These are phyloP conservation scores for Malaclemys terrapin DNA, from an alignment of 2,113 vertebrate species.

Conservation along the genomic window DNA sequence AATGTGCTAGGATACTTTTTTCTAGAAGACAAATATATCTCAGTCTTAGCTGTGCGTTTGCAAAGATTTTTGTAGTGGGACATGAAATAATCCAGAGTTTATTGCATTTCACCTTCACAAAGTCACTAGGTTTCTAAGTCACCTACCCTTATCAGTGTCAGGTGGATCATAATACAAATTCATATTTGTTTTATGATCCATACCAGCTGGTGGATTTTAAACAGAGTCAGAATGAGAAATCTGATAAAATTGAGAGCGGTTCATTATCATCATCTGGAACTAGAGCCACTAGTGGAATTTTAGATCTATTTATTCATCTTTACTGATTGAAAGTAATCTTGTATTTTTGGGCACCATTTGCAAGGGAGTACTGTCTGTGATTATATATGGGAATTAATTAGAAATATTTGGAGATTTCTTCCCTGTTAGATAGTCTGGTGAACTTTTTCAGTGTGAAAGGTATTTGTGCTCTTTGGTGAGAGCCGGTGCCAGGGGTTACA, in stretches of 20 bases:
- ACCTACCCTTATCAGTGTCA: slow-evolving; percentile 51
- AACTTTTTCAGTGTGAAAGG: neutral
- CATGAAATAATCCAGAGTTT: slow-evolving; percentile 19
- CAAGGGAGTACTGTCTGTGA: neutral
- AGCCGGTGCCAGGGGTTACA: slow-evolving; percentile 8
- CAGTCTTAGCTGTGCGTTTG: neutral
- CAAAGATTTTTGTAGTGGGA: slow-evolving; percentile 16
- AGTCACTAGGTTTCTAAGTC: slow-evolving; percentile 50
- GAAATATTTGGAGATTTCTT: neutral
- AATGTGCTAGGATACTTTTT: neutral
- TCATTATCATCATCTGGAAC: slow-evolving; percentile 41
- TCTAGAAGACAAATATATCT: neutral
- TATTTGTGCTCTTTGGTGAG: neutral
- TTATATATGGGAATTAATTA: neutral
- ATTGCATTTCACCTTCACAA: slow-evolving; percentile 45
- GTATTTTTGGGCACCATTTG: neutral
- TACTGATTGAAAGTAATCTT: neutral
- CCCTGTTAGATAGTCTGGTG: slow-evolving; percentile 2
- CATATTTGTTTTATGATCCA: slow-evolving; percentile 54
- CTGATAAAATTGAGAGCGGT: slow-evolving; percentile 54
- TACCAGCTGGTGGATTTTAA: slow-evolving; percentile 56
- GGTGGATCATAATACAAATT: slow-evolving; percentile 39
- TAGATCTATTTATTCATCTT: slow-evolving; percentile 14
- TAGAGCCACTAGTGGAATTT: slow-evolving; percentile 2
- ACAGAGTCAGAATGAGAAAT: slow-evolving; percentile 39